phyloP scores from a whole-genome alignment of 2,888 invertebrate genomes.

The Icerya purchasi region DNA sequence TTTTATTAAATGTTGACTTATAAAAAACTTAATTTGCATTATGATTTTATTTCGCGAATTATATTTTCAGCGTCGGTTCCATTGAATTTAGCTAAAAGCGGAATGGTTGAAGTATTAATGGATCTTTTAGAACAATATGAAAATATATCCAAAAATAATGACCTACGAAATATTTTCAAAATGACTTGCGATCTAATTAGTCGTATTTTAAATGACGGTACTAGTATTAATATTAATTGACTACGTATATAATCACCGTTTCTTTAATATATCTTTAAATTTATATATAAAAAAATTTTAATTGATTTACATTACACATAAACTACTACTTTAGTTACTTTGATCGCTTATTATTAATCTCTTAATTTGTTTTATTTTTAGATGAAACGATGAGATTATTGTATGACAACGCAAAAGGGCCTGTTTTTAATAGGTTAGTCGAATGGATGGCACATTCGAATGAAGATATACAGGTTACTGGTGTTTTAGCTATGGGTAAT shows the following conservation, averaged over 20 bases:
- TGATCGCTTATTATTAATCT: background rate
- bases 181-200: constrained; percentile 70
- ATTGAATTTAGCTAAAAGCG: constrained; percentile 47
- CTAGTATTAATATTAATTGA: background rate
- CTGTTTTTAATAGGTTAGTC: constrained; percentile 46
- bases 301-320: too few species aligned
- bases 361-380: constrained; percentile 24
- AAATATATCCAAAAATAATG: constrained; percentile 35
- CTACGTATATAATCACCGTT: too few species aligned
- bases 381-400: constrained; percentile 70
- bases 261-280: too few species aligned
- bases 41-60: too few species aligned
- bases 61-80: constrained; percentile 48
- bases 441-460: constrained; percentile 54
- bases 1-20: too few species aligned
- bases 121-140: constrained; percentile 47
- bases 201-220: constrained; percentile 65
- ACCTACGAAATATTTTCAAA: constrained; percentile 47
- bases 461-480: constrained; percentile 56
- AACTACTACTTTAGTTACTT: constrained; percentile 1
- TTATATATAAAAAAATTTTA: too few species aligned
- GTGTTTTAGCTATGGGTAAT: constrained; percentile 67
- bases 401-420: constrained; percentile 53
- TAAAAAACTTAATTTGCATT: too few species aligned
- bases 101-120: constrained; percentile 53